Conservation (phyloP, 2,797 vertebrate genomes). For the Myotis findleyi region DNA sequence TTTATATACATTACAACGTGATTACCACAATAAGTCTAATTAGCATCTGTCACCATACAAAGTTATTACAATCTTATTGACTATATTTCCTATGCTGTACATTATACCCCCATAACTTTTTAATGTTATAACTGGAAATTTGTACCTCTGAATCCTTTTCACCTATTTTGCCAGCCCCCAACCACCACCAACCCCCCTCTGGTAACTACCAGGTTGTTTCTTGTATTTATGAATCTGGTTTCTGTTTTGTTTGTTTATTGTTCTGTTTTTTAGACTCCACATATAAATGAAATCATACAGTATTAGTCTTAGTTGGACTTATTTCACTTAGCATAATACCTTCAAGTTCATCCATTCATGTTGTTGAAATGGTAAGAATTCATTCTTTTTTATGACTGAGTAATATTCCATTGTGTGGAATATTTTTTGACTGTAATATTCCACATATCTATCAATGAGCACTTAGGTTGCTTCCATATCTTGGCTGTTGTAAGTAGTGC, state of each 20-base stretch:
- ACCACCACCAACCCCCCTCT: background rate
- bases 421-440: background rate
- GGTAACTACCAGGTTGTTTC: background rate
- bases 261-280: background rate
- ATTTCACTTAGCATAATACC: background rate
- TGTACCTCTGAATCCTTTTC: background rate
- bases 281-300: background rate
- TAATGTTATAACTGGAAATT: background rate
- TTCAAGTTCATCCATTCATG: background rate
- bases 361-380: background rate
- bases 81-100: background rate
- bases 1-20: background rate
- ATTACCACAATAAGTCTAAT: background rate
- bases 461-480: background rate
- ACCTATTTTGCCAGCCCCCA: background rate
- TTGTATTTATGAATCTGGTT: background rate
- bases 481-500: background rate
- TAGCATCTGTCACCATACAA: background rate
- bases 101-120: background rate
- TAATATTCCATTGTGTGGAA: background rate
- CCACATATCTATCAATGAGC: background rate
- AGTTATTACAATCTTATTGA: background rate
- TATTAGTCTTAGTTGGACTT: background rate
- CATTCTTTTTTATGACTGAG: background rate
- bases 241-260: background rate